These are phyloP conservation scores for Balaenoptera acutorostrata DNA, from an alignment of 2,113 vertebrate species.

Conservation along the genomic window DNA sequence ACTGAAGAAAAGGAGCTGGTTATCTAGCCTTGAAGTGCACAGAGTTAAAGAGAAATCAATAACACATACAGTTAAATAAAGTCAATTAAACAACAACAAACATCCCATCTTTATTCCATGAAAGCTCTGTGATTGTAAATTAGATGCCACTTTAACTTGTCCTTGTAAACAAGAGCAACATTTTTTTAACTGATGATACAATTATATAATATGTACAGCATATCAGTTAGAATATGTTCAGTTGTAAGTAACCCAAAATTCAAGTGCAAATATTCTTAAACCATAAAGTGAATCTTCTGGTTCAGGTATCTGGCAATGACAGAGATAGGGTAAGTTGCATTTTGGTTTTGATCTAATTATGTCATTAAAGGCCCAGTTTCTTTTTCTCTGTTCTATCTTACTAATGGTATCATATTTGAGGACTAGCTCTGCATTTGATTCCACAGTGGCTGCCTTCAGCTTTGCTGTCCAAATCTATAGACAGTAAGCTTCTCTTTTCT, in stretches of 20 bases:
- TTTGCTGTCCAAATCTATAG: background rate
- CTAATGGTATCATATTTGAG: background rate
- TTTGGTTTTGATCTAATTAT: background rate
- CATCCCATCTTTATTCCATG: background rate
- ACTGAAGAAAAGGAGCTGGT: constrained; percentile 17
- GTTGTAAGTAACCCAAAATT: background rate
- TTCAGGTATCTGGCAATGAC: background rate
- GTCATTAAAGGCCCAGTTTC: background rate
- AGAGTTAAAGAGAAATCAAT: constrained; percentile 14
- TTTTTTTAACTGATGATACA: background rate
- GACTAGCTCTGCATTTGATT: background rate
- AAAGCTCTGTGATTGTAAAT: background rate
- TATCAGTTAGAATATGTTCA: background rate
- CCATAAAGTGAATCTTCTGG: background rate
- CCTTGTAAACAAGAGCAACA: background rate
- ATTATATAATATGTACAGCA: background rate
- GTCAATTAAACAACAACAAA: background rate
- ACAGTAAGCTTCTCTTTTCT: background rate
- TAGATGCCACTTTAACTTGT: background rate
- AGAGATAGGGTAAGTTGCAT: background rate
- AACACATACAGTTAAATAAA: constrained; percentile 46
- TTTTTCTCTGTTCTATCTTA: background rate
- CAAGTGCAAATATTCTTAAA: background rate
- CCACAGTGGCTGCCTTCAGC: background rate
- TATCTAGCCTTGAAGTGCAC: background rate